Evolutionary conservation across 1,140 invertebrate genomes (phyloP), one percentile per base, ranked within the genome.

Genomic region (Schlechtendalia chinensis): DNA sequence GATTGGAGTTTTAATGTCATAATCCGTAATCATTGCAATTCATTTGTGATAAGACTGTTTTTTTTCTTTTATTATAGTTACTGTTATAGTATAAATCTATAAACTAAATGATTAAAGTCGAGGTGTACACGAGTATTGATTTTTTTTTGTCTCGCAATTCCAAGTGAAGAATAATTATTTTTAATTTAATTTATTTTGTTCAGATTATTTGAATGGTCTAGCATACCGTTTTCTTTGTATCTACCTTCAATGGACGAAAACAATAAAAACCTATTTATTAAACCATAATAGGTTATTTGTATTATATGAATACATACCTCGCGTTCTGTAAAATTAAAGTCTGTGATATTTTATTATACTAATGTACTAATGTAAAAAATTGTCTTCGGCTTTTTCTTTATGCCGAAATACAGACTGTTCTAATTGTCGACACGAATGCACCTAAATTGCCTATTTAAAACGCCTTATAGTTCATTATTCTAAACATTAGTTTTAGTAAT

Each of bases 391-490:
- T 16, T 71, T 53, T 71, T 71, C 16, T 27, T 69, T 5, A n/a
- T 19, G 47, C 50, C 24, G 14, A 11, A 53, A 29, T 27, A 58
- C 32, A 45, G 54, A 45, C n/a, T 58, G 32, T 58, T 58, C n/a
- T 56, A 54, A 53, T 32, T 32, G 71, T 8, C 16, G 54, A 75
- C 74, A 47, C 8, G 56, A 29, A 2, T 61, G 74, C 1, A 59
- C 56, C 56, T 79, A 59, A 61, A 79, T 79, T 79, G 74, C 74
- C 74, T 79, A 79, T 79, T 19, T 16, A 79, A 79, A 79, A 61
- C 74, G 74, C 74, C 74, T 79, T 79, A 32, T 61, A n/a, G 53
- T 19, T 19, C 4, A n/a, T 71, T 27, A 58, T 71, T 50, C 10
- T 19, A 27, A 19, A 1, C 6, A 45, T 39, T 50, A 50, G 10